Base-by-base conservation (phyloP, 2,113 vertebrate species). In the Delphinapterus leucas region DNA sequence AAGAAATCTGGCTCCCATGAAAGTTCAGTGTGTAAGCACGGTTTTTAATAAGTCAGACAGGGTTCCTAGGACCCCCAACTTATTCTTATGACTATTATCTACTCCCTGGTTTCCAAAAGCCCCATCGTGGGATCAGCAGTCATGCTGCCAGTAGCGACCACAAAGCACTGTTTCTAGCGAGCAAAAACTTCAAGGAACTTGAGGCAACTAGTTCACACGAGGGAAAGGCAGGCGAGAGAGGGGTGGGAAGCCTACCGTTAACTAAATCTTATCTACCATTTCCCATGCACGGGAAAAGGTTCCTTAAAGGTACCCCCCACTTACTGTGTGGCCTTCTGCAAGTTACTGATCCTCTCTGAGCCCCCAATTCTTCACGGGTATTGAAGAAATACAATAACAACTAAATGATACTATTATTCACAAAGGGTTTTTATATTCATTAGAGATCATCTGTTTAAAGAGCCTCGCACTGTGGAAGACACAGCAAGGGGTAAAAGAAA, bases 401-500 rank as follows among this genome's bases (percentile, higher is more conserved):
- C 0, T 61, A 60, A 96, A 67, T 63, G 20, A 44, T 49, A 95
- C 0, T 71, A 77, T 36, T 65, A 80, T 74, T 83, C 41, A 67
- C 13, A 63, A 1, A 67, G 12, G 8, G 1, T 67, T 84, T 92
- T 80, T 65, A 70, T 12, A 41, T 33, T 55, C 8, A 21, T 44
- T 26, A 93, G 26, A 53, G 67, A 86, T 28, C 17, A 14, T 81
- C 36, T 90, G 36, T 80, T 94, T 61, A 7, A 77, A 79, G n/a
- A 97, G 63, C 21, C n/a, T 82, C 44, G 1, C 5, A 82, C 25
- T 63, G 28, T 41, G 31, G 15, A 70, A 92, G 33, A 36, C 8
- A 85, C 2, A 76, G 9, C 25, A 85, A 90, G 82, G 38, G 47
- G 20, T 83, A 86, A 94, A 70, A 47, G 17, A 86, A 90, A 95